Evolutionary conservation across 2,888 invertebrate species (phyloP).

Genomic region (Ochlodes sylvanus): DNA sequence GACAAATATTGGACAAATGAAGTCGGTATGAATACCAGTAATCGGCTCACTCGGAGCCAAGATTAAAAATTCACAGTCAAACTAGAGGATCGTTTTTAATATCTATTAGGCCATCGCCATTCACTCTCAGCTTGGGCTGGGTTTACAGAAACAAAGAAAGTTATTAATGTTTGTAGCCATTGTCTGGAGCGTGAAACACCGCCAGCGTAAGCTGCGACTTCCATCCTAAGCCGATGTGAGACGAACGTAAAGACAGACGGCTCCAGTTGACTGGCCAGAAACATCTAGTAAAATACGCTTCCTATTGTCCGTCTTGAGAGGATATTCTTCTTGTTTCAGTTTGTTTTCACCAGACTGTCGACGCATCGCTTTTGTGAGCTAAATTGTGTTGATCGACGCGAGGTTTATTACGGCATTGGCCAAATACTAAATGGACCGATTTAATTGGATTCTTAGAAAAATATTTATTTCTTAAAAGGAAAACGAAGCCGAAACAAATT

Average conservation of each 20-base stretch:
- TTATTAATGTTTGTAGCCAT: slow-evolving; percentile 80
- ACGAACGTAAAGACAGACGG: slow-evolving; percentile 47
- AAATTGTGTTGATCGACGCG: slow-evolving; percentile 47
- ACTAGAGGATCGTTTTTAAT: slow-evolving; percentile 49
- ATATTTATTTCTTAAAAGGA: neutral
- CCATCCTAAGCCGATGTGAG: slow-evolving; percentile 42
- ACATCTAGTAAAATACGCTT: slow-evolving; percentile 69
- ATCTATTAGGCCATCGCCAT: slow-evolving; percentile 50
- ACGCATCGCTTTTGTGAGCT: slow-evolving; percentile 46
- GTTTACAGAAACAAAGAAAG: slow-evolving; percentile 74
- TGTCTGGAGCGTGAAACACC: slow-evolving; percentile 70
- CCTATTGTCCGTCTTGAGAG: slow-evolving; percentile 70
- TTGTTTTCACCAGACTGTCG: slow-evolving; percentile 50
- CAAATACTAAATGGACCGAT: slow-evolving; percentile 5
- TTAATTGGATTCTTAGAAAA: neutral
- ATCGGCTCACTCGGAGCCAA: slow-evolving; percentile 59
- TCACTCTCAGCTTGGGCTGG: slow-evolving; percentile 44
- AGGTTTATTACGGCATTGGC: slow-evolving; percentile 21
- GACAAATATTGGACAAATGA: slow-evolving; percentile 27
- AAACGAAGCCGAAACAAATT: too few relatives aligned
- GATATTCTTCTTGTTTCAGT: slow-evolving; percentile 50
- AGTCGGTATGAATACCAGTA: slow-evolving; percentile 42
- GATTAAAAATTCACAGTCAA: slow-evolving; percentile 43
- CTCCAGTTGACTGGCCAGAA: slow-evolving; percentile 56
- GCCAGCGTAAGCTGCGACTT: slow-evolving; percentile 55